Evolutionary conservation across 2,888 invertebrate genomes (phyloP).

Genomic region (Apamea sordens): DNA sequence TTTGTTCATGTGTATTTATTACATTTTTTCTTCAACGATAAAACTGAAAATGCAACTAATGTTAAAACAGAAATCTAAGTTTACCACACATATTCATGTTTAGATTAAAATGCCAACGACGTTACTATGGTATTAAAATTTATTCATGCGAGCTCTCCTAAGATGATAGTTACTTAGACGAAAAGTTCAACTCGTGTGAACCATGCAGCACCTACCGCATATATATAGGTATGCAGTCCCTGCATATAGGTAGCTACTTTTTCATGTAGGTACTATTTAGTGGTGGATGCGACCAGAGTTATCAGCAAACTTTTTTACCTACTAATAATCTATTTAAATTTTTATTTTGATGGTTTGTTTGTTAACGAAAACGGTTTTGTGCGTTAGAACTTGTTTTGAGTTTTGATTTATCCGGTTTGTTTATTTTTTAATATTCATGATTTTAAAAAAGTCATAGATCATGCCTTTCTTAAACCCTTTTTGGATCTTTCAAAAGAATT

Average conservation of each 20-base stretch:
- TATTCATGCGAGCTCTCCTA: conserved; percentile 9
- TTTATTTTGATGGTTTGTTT: no score
- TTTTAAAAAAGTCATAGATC: not conserved
- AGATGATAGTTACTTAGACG: not conserved
- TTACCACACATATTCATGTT: not conserved
- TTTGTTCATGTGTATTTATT: no score
- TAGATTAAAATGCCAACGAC: conserved; percentile 9
- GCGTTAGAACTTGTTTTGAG: not conserved
- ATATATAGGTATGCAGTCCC: no score
- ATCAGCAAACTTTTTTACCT: no score
- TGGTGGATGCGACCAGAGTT: no score
- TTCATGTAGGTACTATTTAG: no score
- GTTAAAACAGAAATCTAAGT: not conserved
- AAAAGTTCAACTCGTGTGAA: not conserved
- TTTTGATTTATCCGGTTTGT: not conserved
- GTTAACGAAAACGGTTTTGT: no score
- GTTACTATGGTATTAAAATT: conserved; percentile 18
- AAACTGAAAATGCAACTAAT: not conserved
- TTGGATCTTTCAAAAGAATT: not conserved
- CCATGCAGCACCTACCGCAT: no score
- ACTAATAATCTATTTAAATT: no score
- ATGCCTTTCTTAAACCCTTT: not conserved
- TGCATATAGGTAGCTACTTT: no score
- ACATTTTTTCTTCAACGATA: not conserved
- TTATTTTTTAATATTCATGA: not conserved